Evolutionary conservation across 92 coral and sea anemone species (phyloP), one percentile per base, ranked within the genome.

Genomic region (Metridium senile): DNA sequence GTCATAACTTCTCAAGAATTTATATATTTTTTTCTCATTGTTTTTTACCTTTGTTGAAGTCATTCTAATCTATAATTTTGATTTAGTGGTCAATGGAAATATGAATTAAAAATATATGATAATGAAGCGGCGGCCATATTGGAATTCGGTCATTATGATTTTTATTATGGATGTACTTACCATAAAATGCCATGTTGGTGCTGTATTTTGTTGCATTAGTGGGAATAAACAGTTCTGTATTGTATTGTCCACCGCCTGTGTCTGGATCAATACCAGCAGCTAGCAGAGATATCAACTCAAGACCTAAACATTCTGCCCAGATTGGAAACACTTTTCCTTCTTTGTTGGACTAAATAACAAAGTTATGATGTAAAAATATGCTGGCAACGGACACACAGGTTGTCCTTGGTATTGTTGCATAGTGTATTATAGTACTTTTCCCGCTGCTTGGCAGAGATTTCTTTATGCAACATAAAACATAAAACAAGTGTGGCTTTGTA

Each of bases 291-390:
- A 90, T 33, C 67, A 81, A 63, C 70, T 91, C 90, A 9, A 88
- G 64, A 19, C 97, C 97, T 20, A 91, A 89, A 54, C 97, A 91
- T 63, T 82, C 86, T 17, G 87, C 93, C 97, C 97, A 91, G 71
- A 91, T 80, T 51, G 97, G 97, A 74, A 91, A 91, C n/a, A 81
- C 74, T 78, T 78, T 84, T 20, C 86, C 90, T 28, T 78, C 49
- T 43, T 7, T 26, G 31, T 74, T 74, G 30, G 79, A 74, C 79
- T 74, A 62, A 39, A 30, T 4, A 34, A 23, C 32, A 61, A 27
- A 7, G 57, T 9, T 3, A 73, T 53, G 6, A 39, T 39, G 6
- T 4, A 39, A 39, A 4, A 39, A 6, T 39, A 39, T 39, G 6
- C 13, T 39, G n/a, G n/a, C n/a, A n/a, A 7, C 7, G 16, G 16